Base-by-base conservation (phyloP, 1,140 invertebrate genomes). In the Lordiphosa collinella region DNA sequence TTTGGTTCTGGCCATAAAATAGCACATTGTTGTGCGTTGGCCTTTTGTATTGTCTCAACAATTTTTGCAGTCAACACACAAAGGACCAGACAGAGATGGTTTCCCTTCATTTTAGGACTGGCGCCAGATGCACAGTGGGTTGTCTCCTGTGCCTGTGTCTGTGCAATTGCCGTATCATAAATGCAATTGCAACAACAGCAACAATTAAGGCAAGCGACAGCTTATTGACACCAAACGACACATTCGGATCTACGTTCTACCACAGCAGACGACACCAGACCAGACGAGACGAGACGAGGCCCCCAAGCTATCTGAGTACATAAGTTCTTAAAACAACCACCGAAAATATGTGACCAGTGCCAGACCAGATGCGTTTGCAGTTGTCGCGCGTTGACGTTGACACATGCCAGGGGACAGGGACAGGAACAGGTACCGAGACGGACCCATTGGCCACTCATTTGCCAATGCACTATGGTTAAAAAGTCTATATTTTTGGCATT, bases 51-150 rank as follows among this genome's bases (percentile, higher is more conserved):
- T 68, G 13, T 35, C 41, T 12, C 32, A 54, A 34, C 31, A 18
- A 44, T 53, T 49, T 73, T 75, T 59, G 51, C 57, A 53, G 58
- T 69, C 57, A 46, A 46, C 37, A 49, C 40, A 67, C 57, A 76
- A 71, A 62, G 51, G 44, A 44, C 46, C 58, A 86, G 64, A 76
- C 75, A 55, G 53, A 54, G 18, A 55, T 56, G 47, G 41, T 75
- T 69, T 75, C 64, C 53, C 55, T 64, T 68, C 63, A 80, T 72
- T 86, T 84, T 64, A 60, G 46, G 18, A 41, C 68, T 86, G 82
- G 82, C 82, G 82, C 80, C 80, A 86, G 72, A 36, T 59, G 56
- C 68, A 62, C 75, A 80, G 82, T 65, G 69, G 75, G 82, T 61
- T 43, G 48, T 40, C 31, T 47, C 2, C 53, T 53, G 49, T 46